Percentiles rank a stretch among this genome's conserved stretches.
Conservation (phyloP, 2,797 vertebrate species). For the Leptoclinus maculatus region DNA sequence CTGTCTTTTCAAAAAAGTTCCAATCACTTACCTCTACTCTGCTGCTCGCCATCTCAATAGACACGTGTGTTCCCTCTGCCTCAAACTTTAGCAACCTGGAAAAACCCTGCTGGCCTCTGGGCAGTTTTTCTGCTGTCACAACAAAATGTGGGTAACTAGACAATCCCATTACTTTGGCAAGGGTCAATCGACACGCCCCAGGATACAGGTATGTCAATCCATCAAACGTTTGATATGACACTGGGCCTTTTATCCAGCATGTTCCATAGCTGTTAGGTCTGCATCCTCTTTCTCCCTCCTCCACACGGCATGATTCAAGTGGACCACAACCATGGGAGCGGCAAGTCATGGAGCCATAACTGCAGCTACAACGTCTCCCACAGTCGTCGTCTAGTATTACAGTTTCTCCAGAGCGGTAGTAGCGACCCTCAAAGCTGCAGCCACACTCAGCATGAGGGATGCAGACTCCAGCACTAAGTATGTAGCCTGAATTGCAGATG, state of each 20-base stretch:
- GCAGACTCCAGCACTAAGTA: constrained; percentile 74
- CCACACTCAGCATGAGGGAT: constrained; percentile 74
- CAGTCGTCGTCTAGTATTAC: constrained; percentile 67
- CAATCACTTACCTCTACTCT: constrained; percentile 64
- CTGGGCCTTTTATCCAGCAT: constrained; percentile 68
- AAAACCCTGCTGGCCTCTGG: constrained; percentile 57
- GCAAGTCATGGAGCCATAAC: constrained; percentile 40
- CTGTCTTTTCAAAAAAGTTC: too few species aligned
- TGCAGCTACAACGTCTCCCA: constrained; percentile 70
- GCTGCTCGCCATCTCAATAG: constrained; percentile 57
- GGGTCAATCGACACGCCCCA: constrained; percentile 74
- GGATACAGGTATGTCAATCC: constrained; percentile 71
- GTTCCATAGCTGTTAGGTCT: constrained; percentile 60
- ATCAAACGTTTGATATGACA: constrained; percentile 78
- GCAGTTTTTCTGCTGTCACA: constrained; percentile 67
- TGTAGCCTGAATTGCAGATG: constrained; percentile 72
- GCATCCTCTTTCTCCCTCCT: constrained; percentile 71
- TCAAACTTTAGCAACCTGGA: constrained; percentile 66
- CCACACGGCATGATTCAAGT: constrained; percentile 29
- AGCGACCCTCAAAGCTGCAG: constrained; percentile 72
- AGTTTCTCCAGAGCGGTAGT: constrained; percentile 71
- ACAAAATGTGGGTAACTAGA: constrained; percentile 58
- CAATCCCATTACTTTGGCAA: constrained; percentile 62
- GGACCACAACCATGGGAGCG: constrained; percentile 5
- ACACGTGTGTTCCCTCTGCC: constrained; percentile 57